These are phyloP conservation scores for Chrysoperla carnea DNA, from an alignment of 1,140 invertebrate genomes.

Conservation along the genomic window DNA sequence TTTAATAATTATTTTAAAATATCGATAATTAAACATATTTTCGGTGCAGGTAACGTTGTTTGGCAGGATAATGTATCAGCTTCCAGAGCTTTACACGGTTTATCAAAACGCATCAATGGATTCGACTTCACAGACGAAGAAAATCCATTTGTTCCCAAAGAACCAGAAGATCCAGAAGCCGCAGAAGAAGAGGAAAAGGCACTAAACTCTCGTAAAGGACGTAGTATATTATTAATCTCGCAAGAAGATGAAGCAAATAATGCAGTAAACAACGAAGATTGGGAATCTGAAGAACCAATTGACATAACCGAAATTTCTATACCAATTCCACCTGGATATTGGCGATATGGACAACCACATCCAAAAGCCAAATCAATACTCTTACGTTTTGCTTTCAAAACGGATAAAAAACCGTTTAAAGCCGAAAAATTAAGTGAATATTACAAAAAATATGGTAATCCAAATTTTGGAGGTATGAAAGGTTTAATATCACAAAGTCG, in stretches of 20 bases:
- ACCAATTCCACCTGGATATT: constrained; percentile 48
- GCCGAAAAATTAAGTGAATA: constrained; percentile 41
- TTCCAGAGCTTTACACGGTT: constrained; percentile 44
- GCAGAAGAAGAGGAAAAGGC: constrained; percentile 25
- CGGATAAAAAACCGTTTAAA: constrained; percentile 39
- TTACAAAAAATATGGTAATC: constrained; percentile 44
- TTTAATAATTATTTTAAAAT: too few species aligned
- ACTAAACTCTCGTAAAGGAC: not conserved
- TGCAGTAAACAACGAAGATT: constrained; percentile 6
- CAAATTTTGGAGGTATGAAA: constrained; percentile 36
- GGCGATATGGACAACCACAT: constrained; percentile 47
- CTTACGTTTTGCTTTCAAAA: constrained; percentile 50
- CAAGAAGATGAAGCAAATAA: constrained; percentile 15
- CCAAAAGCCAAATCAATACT: constrained; percentile 47
- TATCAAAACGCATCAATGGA: constrained; percentile 31
- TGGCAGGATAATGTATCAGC: constrained; percentile 53
- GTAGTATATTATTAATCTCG: constrained; percentile 16
- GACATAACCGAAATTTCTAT: constrained; percentile 28
- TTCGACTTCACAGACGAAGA: constrained; percentile 18
- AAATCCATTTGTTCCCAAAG: constrained; percentile 8
- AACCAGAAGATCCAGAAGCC: constrained; percentile 12
- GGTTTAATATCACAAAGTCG: constrained; percentile 17
- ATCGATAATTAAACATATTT: not conserved
- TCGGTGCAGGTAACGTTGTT: constrained; percentile 48
- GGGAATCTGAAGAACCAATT: constrained; percentile 17